Evolutionary conservation across 2,888 invertebrate genomes (phyloP), one percentile per base, ranked within the genome.

Genomic region (Hirtodrosophila alboralis): DNA sequence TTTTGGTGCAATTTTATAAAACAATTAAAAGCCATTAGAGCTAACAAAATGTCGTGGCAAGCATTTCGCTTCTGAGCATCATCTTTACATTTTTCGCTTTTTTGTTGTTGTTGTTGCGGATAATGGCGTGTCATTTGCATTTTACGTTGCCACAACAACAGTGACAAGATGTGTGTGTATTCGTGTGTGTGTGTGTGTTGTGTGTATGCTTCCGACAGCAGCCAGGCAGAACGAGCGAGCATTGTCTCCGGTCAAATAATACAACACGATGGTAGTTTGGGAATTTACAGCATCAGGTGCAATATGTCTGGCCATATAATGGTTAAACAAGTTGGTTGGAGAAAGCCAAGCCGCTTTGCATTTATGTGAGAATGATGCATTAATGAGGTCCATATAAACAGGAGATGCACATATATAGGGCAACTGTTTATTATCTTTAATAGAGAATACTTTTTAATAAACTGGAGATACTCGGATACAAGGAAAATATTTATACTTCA

Each of bases 1-100:
- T 62, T 86, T 86, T 73, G n/a, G n/a, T 21, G 73, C 62, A 84
- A 77, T 86, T 77, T 84, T 61, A 74, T 68, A 63, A 66, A 81
- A 86, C 87, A 81, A 81, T 81, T 86, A 86, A 81, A 81, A 74
- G 66, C 87, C 85, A 86, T 81, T 81, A 84, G 79, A 40, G 78
- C 57, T 45, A 54, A 84, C 81, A 86, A 79, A 79, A 80, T 84
- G 51, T 48, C 56, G 51, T 47, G 49, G 52, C 58, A 51, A 54
- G 53, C 41, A n/a, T 38, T 21, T 28, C 57, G 43, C 57, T 34
- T 38, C 58, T 62, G 52, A 52, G 48, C 60, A 51, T 61, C 72
- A 75, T 71, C 63, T 64, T 56, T 37, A 53, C 62, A 64, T 33
- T 51, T 41, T 53, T 14, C 53, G 31, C 33, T 18, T 33, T 21